Base-by-base conservation (phyloP, 2,797 vertebrate species). In the Odontamblyopus lacepedii region DNA sequence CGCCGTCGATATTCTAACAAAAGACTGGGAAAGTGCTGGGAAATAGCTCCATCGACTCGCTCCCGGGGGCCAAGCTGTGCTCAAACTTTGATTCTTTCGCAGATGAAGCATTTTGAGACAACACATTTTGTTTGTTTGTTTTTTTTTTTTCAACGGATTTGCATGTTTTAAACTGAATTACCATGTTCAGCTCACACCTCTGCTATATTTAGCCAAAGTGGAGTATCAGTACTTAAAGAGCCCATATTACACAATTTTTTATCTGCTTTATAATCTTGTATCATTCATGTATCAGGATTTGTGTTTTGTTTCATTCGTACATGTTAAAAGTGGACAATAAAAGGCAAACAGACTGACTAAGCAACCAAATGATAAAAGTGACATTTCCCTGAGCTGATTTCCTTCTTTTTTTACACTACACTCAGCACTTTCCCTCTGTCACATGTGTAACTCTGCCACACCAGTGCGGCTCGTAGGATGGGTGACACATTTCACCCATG, bases 401-500 rank as follows among this genome's bases (percentile, higher is more conserved):
- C 63, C 70, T 48, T 53, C 68, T 70, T 72, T 65, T 76, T 75
- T 56, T 35, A 4, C 69, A 73, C 48, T 67, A 19, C 48, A 73
- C 61, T 78, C 77, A 76, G 75, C 82, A 73, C 67, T 71, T 83
- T 78, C 61, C 30, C 61, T 57, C 55, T 71, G 59, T 69, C 78
- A 79, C 69, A 74, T 62, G 66, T 82, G 59, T 77, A 65, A 65
- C 63, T 72, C 76, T 61, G 63, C 26, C 74, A 44, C 15, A 44
- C 67, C 27, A 29, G 71, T 67, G 71, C 50, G 67, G 69, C 74
- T 57, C 48, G 69, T 66, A 63, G 69, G 63, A 67, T 27, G 60
- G 70, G 60, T 78, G 61, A 69, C 23, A 70, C 53, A 78, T 73
- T 73, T 65, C 9, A 61, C 62, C 73, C 73, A 72, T 68, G 32